These are phyloP conservation scores for Podilymbus podiceps DNA, from an alignment of 2,113 vertebrate species.

Conservation along the genomic window DNA sequence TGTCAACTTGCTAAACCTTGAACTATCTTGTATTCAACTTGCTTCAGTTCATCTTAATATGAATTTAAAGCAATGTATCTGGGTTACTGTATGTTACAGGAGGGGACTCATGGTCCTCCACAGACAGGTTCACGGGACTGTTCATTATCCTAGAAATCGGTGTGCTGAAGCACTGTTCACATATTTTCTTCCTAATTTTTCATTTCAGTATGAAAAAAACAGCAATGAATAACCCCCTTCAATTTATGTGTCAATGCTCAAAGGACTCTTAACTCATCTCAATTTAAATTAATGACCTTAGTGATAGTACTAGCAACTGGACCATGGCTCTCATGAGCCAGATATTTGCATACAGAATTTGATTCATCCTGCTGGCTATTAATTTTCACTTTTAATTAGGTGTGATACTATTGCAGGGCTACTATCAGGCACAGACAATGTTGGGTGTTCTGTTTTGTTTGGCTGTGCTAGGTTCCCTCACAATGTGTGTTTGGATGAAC, in stretches of 20 bases:
- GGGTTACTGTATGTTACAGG: background rate
- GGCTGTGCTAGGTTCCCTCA: background rate
- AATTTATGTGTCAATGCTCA: conserved; percentile 49
- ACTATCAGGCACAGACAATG: background rate
- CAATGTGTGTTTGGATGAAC: background rate
- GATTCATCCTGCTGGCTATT: conserved; percentile 65
- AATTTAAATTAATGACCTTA: conserved; percentile 70
- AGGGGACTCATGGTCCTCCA: background rate
- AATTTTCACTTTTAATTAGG: conserved; percentile 68
- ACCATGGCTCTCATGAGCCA: conserved; percentile 58
- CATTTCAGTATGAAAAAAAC: background rate
- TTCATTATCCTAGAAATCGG: background rate
- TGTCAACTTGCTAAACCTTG: background rate
- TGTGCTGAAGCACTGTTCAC: background rate
- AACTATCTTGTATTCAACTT: background rate
- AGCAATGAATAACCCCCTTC: conserved; percentile 32
- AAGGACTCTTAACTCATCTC: conserved; percentile 63
- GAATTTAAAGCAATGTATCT: background rate
- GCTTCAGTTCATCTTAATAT: background rate
- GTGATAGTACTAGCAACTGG: conserved; percentile 56
- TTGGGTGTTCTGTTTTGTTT: background rate
- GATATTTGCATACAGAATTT: conserved; percentile 59
- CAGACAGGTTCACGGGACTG: background rate
- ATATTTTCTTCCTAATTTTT: background rate
- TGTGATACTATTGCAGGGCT: background rate